Base-by-base conservation (phyloP, 2,888 invertebrate genomes). In the Seira ritae region DNA sequence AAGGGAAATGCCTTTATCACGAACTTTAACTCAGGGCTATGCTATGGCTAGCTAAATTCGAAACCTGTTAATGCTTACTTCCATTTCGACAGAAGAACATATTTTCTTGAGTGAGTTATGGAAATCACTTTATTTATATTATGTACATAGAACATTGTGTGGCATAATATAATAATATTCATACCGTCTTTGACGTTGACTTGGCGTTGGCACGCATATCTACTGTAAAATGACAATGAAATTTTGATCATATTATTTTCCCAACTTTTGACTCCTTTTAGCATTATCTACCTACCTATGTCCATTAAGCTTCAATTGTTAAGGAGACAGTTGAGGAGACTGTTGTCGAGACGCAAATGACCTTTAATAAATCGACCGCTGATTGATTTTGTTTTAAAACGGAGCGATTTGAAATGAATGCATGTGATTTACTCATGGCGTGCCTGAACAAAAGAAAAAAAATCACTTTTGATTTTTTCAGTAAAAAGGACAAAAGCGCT, bases 321-420 rank as follows among this genome's bases (percentile, higher is more conserved):
- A 42, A 22, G 1, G 3, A 50, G 50, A 50, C 50, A 12, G 42
- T 42, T 42, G 42, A 42, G 50, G 31, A 31, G 3, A 31, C 31
- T 31, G 31, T 82, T 66, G 65, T 65, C 67, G 82, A 77, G 73
- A 82, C 71, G 76, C 72, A 81, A 76, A 76, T 60, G 82, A 55
- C 82, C 82, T 82, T 82, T 72, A 77, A 73, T 82, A 77, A 77
- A 82, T 82, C 42, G 81, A 81, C 75, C 75, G 23, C 67, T 77
- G 82, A 82, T 82, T 82, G 82, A 82, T 82, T 82, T 77, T 77
- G 42, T 65, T 12, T 42, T 72, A 8, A 50, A 50, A n/a, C 50
- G 50, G 3, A 50, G 50, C 12, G 50, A 50, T 15, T 50, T 50
- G 12, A n/a, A 50, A 50, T 3, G 3, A 50, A n/a, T 50, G 50